Evolutionary conservation across 2,113 vertebrate genomes (phyloP).

Genomic region (Plectropomus leopardus): DNA sequence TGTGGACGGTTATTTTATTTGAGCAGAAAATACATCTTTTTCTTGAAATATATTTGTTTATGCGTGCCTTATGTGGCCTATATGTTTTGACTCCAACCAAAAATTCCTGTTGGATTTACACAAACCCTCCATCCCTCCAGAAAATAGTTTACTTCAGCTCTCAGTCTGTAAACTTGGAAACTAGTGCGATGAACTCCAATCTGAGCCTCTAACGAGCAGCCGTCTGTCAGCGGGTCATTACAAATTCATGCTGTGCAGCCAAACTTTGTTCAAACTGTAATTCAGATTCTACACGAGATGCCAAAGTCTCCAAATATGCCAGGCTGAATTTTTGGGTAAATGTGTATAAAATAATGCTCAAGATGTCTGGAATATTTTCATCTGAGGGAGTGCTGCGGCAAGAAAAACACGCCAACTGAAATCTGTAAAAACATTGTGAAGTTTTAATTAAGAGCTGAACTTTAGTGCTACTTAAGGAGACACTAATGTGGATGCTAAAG

Average conservation of each 20-base stretch:
- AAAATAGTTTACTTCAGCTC: background rate
- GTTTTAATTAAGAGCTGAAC: no score
- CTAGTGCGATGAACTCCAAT: background rate
- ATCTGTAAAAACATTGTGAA: no score
- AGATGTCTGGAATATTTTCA: no score
- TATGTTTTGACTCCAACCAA: background rate
- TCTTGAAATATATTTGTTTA: no score
- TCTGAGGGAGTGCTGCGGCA: background rate
- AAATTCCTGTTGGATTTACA: no score
- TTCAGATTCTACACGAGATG: background rate
- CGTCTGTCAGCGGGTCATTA: background rate
- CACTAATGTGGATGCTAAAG: no score
- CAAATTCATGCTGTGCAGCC: constrained; percentile 16
- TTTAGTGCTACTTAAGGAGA: no score
- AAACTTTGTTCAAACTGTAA: constrained; percentile 17
- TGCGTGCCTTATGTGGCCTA: no score
- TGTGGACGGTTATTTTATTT: no score
- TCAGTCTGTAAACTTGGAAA: background rate
- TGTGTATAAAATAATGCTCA: background rate
- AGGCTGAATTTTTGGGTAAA: background rate
- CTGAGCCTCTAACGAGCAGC: background rate
- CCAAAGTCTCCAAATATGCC: no score
- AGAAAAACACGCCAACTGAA: background rate
- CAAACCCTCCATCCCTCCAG: background rate
- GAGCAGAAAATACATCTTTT: no score